Evolutionary conservation across 2,113 vertebrate species (phyloP).

Genomic region (Lamprotornis superbus): DNA sequence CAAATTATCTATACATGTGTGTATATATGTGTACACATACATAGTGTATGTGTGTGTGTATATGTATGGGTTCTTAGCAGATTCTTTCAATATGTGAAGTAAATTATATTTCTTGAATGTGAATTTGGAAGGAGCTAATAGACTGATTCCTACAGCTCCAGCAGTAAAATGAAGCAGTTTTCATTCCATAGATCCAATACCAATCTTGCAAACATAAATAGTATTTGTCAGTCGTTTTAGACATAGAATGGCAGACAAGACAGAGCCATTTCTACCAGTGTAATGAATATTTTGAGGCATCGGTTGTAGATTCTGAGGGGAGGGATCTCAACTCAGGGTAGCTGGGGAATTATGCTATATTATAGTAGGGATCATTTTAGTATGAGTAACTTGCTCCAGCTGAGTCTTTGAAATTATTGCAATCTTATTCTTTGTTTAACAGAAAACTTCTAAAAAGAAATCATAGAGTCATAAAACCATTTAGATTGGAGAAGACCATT

Average conservation of each 20-base stretch:
- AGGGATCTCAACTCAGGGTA: not conserved
- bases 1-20: not conserved
- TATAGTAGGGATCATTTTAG: not conserved
- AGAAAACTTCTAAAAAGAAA: not conserved
- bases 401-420: not conserved
- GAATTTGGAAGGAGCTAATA: not conserved
- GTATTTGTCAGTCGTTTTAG: not conserved
- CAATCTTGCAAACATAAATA: not conserved
- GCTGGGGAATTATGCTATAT: not conserved
- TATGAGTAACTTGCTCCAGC: not conserved
- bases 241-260: not conserved
- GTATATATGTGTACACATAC: not conserved
- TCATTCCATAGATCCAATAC: not conserved
- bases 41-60: not conserved
- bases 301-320: not conserved
- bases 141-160: not conserved
- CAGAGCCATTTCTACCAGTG: not conserved
- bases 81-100: constrained; percentile 1
- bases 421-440: not conserved
- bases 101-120: not conserved
- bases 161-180: not conserved
- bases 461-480: not conserved
- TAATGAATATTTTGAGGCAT: not conserved
- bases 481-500: not conserved
- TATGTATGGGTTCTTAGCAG: not conserved